Conservation (phyloP, 2,888 invertebrate species). For the Maniola hyperantus region DNA sequence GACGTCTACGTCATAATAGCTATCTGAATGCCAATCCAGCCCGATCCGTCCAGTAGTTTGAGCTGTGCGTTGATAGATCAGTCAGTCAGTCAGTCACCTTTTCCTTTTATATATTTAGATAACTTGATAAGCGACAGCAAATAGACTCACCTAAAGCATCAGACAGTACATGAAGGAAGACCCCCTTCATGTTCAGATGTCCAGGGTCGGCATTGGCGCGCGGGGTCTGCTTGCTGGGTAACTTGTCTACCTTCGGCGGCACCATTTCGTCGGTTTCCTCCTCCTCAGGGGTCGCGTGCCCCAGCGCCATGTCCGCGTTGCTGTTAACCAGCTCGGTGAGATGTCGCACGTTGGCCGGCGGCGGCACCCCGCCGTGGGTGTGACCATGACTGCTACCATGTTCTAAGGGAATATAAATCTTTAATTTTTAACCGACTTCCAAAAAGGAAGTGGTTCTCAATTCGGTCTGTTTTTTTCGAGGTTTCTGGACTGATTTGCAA, state of each 20-base stretch:
- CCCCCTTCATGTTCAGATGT: constrained; percentile 99
- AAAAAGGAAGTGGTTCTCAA: too few species aligned
- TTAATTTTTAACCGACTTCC: too few species aligned
- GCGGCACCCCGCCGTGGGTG: constrained; percentile 83
- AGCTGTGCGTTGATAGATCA: too few species aligned
- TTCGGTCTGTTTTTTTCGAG: too few species aligned
- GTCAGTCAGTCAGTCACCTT: too few species aligned
- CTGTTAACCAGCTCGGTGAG: constrained; percentile 76
- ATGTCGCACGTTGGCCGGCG: constrained; percentile 73
- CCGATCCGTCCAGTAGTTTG: too few species aligned
- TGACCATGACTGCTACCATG: constrained; percentile 88
- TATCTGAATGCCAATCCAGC: too few species aligned
- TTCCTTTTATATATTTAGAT: too few species aligned
- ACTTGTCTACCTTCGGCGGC: constrained; percentile 58
- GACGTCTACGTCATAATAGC: too few species aligned
- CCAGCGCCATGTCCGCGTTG: constrained; percentile 75
- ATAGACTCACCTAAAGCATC: constrained; percentile 93
- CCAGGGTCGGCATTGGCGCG: constrained; percentile 80
- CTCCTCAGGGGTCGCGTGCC: constrained; percentile 69
- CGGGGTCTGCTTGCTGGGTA: constrained; percentile 64
- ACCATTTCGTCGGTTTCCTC: constrained; percentile 79
- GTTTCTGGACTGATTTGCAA: too few species aligned
- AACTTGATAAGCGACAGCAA: too few species aligned
- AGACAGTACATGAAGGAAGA: constrained; percentile 98
- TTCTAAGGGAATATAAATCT: constrained; percentile 81